phyloP scores from a whole-genome alignment of 2,888 invertebrate genomes.

The Deilephila porcellus region DNA sequence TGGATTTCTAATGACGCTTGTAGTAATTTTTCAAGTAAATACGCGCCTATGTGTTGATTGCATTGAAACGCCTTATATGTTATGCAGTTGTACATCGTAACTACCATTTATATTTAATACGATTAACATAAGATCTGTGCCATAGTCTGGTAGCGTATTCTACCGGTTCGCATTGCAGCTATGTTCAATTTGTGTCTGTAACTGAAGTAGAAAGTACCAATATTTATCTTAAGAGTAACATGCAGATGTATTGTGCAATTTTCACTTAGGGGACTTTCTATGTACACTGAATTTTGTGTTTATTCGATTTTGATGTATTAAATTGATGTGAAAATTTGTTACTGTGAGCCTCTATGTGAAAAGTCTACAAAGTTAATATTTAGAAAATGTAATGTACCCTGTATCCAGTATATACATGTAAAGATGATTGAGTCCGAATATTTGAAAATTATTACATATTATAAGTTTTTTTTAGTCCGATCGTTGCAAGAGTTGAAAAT shows the following conservation, averaged over 20 bases:
- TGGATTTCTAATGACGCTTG: constrained; percentile 57
- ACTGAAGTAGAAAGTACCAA: constrained; percentile 69
- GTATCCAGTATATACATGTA: constrained; percentile 46
- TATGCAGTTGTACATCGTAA: constrained; percentile 26
- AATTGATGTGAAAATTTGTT: background rate
- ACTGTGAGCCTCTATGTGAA: constrained; percentile 8
- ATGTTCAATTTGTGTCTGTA: constrained; percentile 76
- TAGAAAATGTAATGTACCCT: constrained; percentile 41
- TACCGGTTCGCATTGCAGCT: constrained; percentile 75
- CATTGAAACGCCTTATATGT: constrained; percentile 11
- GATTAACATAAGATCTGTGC: constrained; percentile 74
- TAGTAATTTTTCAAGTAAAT: constrained; percentile 43
- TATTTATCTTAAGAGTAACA: constrained; percentile 67
- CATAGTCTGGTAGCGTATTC: constrained; percentile 79
- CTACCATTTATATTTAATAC: constrained; percentile 29
- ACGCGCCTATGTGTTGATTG: constrained; percentile 29
- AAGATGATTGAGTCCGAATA: constrained; percentile 40
- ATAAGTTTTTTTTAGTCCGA: too few species aligned
- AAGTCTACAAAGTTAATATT: constrained; percentile 7
- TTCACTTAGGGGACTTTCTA: constrained; percentile 30
- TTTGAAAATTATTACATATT: background rate
- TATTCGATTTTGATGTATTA: background rate
- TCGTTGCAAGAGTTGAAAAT: too few species aligned
- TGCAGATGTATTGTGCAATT: constrained; percentile 50
- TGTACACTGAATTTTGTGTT: background rate